Evolutionary conservation across 1,140 invertebrate species (phyloP), one percentile per base, ranked within the genome.

Genomic region (Pemphigus obesinymphae): DNA sequence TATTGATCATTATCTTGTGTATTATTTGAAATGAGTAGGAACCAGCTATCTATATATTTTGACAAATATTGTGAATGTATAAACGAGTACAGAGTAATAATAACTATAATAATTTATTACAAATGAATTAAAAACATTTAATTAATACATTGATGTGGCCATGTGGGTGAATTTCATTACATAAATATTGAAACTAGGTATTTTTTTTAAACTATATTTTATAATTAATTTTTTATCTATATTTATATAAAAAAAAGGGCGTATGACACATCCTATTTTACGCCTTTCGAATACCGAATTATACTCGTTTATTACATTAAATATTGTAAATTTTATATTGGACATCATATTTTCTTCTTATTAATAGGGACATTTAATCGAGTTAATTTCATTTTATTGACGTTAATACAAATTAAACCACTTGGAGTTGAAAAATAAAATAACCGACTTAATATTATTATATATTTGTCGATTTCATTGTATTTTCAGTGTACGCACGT

Each of bases 321-420:
- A n/a, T n/a, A n/a, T n/a, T n/a, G n/a, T n/a, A n/a, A n/a, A 13
- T 45, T 45, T 45, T 40, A 37, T 37, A 40, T 68, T 23, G 63
- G 63, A 40, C 63, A 40, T n/a, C n/a, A n/a, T 40, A n/a, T 20
- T 40, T 40, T 1, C 40, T 68, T 40, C 20, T 68, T 23, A 40
- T 68, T 66, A 66, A 66, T 31, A n/a, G n/a, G n/a, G 61, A 66
- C 61, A 20, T 66, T 34, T 66, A 66, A 66, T 66, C 61, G 31
- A 66, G 34, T 66, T 66, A 66, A 66, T 66, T 37, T 66, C 17
- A 26, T 66, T 66, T 66, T 23, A 68, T 68, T 68, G 34, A 40
- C 63, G 34, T 68, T 68, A 40, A 68, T 40, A 68, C 17, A 68
- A 68, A 68, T 68, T 68, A 68, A 40, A 11, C 17, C 58, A 34